phyloP scores from a whole-genome alignment of 2,888 invertebrate species.

The Labia minor region DNA sequence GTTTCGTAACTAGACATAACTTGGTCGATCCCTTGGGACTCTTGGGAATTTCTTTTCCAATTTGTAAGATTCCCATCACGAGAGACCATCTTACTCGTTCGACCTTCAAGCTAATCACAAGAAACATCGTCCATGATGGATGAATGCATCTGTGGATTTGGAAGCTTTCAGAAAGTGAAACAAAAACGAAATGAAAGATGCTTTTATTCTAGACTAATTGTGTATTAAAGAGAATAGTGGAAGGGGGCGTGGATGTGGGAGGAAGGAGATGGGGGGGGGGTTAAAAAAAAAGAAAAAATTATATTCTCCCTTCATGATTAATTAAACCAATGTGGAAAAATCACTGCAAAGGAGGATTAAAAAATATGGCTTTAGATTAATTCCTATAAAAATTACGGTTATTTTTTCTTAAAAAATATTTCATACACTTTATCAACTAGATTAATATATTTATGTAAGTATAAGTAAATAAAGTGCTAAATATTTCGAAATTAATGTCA shows the following conservation, averaged over 20 bases:
- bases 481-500: no score
- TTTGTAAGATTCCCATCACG: background rate
- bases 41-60: background rate
- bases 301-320: background rate
- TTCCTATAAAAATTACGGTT: no score
- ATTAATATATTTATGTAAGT: no score
- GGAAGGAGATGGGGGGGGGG: no score
- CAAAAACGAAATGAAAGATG: slow-evolving; percentile 4
- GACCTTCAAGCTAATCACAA: slow-evolving; percentile 13
- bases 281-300: no score
- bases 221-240: background rate
- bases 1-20: background rate
- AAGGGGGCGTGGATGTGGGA: no score
- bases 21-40: background rate
- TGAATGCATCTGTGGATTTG: slow-evolving; percentile 2
- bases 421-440: no score
- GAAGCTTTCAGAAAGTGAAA: background rate
- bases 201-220: background rate
- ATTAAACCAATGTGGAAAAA: background rate
- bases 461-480: no score
- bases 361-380: no score
- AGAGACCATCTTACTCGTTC: background rate
- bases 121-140: background rate
- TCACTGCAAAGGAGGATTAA: no score
- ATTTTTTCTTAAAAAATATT: no score